These are phyloP conservation scores for Melanotaenia maccullochi DNA, from an alignment of 2,797 vertebrate species.

Conservation along the genomic window DNA sequence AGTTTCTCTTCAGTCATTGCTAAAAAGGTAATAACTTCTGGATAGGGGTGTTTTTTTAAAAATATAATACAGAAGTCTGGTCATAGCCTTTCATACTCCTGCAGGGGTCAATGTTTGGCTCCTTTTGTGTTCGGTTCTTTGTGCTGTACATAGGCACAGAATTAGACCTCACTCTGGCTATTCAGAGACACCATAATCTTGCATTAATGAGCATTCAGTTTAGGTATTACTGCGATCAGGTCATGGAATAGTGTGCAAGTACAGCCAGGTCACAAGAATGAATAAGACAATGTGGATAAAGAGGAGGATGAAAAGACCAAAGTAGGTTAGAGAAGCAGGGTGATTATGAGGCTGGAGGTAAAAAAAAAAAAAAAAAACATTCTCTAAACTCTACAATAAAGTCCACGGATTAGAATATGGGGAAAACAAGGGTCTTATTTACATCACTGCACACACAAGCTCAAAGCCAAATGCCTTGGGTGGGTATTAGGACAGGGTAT, in stretches of 20 bases:
- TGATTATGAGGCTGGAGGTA: constrained; percentile 38
- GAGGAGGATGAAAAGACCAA: constrained; percentile 28
- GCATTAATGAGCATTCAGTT: constrained; percentile 70
- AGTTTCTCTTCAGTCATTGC: not conserved
- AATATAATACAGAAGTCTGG: constrained; percentile 16
- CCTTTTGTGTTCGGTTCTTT: constrained; percentile 35
- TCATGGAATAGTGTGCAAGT: constrained; percentile 24
- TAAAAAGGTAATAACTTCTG: constrained; percentile 1
- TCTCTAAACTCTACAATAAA: constrained; percentile 47
- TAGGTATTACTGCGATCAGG: constrained; percentile 50
- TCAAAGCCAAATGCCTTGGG: constrained; percentile 42
- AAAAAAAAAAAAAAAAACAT: constrained; percentile 46
- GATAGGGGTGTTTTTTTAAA: not conserved
- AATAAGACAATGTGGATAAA: constrained; percentile 28
- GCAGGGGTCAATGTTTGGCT: constrained; percentile 41
- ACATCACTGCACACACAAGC: constrained; percentile 55
- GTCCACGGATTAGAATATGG: constrained; percentile 48
- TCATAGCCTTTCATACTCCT: constrained; percentile 21
- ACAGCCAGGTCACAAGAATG: constrained; percentile 22
- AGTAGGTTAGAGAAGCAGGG: constrained; percentile 25
- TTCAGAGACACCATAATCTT: constrained; percentile 64
- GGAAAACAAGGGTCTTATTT: constrained; percentile 61
- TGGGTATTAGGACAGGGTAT: constrained; percentile 35
- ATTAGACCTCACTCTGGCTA: constrained; percentile 31
- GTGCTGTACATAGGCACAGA: constrained; percentile 5